These are phyloP conservation scores for Drosophila sproati DNA, from an alignment of 1,140 invertebrate genomes.

Conservation along the genomic window DNA sequence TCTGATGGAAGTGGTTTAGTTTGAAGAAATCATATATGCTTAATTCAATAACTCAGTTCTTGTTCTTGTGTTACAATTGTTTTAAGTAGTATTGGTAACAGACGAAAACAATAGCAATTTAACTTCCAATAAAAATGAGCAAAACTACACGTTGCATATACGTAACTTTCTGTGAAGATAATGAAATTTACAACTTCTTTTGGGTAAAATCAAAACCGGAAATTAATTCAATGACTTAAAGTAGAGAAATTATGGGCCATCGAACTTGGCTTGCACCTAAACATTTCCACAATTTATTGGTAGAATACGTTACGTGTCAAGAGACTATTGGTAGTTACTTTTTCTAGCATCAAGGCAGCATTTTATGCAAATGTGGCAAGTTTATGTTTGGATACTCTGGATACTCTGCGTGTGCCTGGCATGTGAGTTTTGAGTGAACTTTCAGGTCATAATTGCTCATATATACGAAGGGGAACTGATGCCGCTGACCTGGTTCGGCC, in stretches of 20 bases:
- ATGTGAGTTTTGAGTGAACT: conserved; percentile 69
- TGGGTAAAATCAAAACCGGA: conserved; percentile 54
- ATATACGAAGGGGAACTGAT: background rate
- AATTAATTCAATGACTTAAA: conserved; percentile 65
- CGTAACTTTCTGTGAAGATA: conserved; percentile 18
- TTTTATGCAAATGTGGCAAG: conserved; percentile 79
- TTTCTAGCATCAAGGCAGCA: conserved; percentile 67
- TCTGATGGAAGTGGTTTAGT: too few relatives aligned
- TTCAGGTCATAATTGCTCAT: conserved; percentile 52
- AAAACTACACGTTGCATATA: conserved; percentile 45
- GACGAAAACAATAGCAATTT: conserved; percentile 2
- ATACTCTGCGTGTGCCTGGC: conserved; percentile 47
- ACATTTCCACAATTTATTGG: conserved; percentile 79
- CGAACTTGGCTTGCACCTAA: conserved; percentile 35
- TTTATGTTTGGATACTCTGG: conserved; percentile 62
- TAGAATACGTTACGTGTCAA: conserved; percentile 72
- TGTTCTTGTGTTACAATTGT: too few relatives aligned
- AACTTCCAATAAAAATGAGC: conserved; percentile 29
- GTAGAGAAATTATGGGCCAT: conserved; percentile 44
- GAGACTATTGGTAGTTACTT: conserved; percentile 59
- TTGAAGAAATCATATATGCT: too few relatives aligned
- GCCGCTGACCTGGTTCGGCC: background rate
- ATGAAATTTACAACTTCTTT: conserved; percentile 55
- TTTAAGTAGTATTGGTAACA: background rate
- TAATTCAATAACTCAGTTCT: too few relatives aligned